Conservation (phyloP, 1,140 invertebrate species). For the Drosophila saltans region DNA sequence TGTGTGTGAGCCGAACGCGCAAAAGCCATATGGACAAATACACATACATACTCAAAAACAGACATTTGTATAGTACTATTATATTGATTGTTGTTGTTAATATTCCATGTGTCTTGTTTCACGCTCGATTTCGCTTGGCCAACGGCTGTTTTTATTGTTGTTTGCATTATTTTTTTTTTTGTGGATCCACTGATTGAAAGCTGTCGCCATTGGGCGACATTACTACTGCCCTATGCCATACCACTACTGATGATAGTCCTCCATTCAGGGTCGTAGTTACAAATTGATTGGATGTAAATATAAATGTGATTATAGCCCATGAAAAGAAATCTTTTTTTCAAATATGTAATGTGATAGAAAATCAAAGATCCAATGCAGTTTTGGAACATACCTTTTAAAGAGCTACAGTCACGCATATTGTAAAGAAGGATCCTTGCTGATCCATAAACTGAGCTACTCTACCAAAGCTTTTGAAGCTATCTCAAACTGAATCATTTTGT, state of each 20-base stretch:
- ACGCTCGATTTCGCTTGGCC: constrained; percentile 59
- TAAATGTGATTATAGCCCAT: too few species aligned
- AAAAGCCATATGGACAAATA: constrained; percentile 27
- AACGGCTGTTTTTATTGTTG: constrained; percentile 39
- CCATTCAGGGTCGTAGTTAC: not conserved
- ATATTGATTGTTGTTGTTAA: constrained; percentile 20
- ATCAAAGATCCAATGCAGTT: too few species aligned
- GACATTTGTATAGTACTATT: constrained; percentile 35
- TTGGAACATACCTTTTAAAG: too few species aligned
- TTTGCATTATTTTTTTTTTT: constrained; percentile 4
- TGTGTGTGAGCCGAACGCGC: constrained; percentile 27
- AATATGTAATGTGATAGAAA: too few species aligned
- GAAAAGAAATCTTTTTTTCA: too few species aligned
- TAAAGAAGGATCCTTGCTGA: too few species aligned
- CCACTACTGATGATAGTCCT: not conserved
- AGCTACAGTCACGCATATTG: too few species aligned
- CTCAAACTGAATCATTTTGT: too few species aligned
- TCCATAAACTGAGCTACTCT: too few species aligned
- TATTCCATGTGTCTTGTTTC: constrained; percentile 62
- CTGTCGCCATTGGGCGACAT: constrained; percentile 27
- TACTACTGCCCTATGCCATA: constrained; percentile 8
- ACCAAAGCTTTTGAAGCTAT: too few species aligned
- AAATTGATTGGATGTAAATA: not conserved
- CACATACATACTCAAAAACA: constrained; percentile 34
- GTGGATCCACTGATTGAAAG: constrained; percentile 43